Percentiles rank a stretch among this genome's conserved stretches.
Conservation (phyloP, 2,888 invertebrate genomes). For the Arge pagana region DNA sequence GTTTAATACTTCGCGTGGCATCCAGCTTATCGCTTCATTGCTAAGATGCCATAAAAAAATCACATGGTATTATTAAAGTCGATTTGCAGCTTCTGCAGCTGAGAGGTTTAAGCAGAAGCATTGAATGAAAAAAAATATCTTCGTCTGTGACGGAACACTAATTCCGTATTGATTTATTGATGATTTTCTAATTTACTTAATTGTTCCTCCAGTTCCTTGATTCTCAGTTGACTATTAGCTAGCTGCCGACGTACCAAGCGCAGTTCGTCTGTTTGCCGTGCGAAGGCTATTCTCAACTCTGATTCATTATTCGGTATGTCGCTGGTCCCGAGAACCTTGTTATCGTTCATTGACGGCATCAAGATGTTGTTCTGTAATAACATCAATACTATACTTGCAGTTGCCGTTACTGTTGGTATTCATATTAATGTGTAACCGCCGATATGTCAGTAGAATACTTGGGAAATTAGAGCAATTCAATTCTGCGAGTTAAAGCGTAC, state of each 20-base stretch:
- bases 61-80: no score
- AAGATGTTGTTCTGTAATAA: constrained; percentile 48
- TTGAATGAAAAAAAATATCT: no score
- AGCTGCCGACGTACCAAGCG: constrained; percentile 77
- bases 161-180: constrained; percentile 24
- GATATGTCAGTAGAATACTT: no score
- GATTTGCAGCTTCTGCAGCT: no score
- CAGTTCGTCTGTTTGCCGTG: constrained; percentile 79
- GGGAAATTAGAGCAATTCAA: no score
- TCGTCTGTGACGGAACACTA: no score
- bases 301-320: constrained; percentile 54
- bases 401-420: no score
- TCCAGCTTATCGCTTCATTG: neutral
- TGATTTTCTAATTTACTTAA: constrained; percentile 65
- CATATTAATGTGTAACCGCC: no score
- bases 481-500: no score
- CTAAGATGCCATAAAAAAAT: neutral
- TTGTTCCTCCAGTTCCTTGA: constrained; percentile 81
- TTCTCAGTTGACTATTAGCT: constrained; percentile 76
- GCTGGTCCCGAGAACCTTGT: constrained; percentile 47
- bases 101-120: no score
- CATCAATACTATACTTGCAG: neutral
- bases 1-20: neutral
- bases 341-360: constrained; percentile 44
- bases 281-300: constrained; percentile 76